Base-by-base conservation (phyloP, 2,888 invertebrate genomes). In the Apodemia duryi region DNA sequence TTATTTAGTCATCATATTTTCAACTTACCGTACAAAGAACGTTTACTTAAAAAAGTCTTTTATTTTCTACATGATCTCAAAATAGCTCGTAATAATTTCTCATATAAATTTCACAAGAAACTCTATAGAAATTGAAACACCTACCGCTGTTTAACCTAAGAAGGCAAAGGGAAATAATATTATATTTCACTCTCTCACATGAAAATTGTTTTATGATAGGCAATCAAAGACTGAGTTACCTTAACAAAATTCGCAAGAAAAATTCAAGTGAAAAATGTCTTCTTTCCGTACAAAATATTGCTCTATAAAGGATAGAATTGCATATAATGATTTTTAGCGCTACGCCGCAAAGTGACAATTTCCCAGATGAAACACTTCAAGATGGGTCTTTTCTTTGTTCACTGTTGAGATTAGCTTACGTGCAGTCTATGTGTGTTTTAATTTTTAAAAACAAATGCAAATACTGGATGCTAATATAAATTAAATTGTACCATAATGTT, bases 301-400 rank as follows among this genome's bases (percentile, higher is more conserved):
- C 70, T 46, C 67, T 67, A 72, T 70, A 73, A 74, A 70, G 70
- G 67, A 63, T 67, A 66, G 67, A 71, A 74, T 71, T 74, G 69
- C 72, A 73, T 72, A 71, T 73, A 75, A 79, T 77, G 74, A 75
- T 73, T 75, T 70, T 73, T 70, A 75, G 70, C 73, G 73, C 71
- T 71, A 70, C 71, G 70, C 69, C 74, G 73, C 72, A 72, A 76
- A 77, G 74, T 77, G 77, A 75, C 77, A 78, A 79, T 79, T 75
- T 76, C 71, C 74, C 70, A 70, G 73, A 77, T 74, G 74, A 74
- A 72, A 69, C 66, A 68, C 65, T 67, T 51, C 65, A 65, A 63
- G 63, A 65, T 65, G 66, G 63, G 63, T 64, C 63, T 32, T 11
- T 64, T 28, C 61, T 61, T 64, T 60, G 46, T 61, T 61, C 60